Conservation (phyloP, 2,113 vertebrate genomes). For the Lamprotornis superbus region DNA sequence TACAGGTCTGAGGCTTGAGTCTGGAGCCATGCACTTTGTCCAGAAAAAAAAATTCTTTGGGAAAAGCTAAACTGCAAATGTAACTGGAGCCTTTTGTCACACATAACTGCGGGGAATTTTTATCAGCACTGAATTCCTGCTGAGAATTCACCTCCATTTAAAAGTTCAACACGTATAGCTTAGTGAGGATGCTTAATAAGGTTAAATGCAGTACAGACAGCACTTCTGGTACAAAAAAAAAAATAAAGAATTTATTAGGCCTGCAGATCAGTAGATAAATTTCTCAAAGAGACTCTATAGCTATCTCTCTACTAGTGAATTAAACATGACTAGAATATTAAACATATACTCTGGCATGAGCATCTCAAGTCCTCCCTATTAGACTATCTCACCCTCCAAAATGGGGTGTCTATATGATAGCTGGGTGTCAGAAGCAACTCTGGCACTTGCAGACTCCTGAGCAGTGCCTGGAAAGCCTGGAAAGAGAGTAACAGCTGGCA, state of each 20-base stretch:
- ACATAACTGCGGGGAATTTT: background rate
- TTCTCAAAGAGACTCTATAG: background rate
- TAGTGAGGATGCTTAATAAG: background rate
- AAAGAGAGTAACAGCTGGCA: background rate
- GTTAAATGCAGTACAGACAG: background rate
- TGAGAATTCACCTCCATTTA: background rate
- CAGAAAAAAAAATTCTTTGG: background rate
- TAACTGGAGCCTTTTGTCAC: background rate
- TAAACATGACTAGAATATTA: conserved; percentile 18
- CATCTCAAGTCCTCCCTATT: background rate
- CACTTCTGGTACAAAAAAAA: background rate
- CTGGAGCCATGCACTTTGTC: background rate
- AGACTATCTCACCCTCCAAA: background rate
- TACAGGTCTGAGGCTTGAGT: background rate
- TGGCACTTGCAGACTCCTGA: background rate
- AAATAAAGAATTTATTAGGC: background rate
- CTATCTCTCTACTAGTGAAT: background rate
- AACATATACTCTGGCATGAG: background rate
- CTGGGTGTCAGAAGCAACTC: background rate
- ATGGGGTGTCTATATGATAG: background rate
- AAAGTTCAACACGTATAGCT: background rate
- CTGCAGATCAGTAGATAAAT: conserved; percentile 7
- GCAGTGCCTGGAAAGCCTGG: background rate
- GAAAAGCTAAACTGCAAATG: background rate
- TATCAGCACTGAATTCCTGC: background rate